Conservation (phyloP, 2,888 invertebrate genomes). For the Stomorhina lunata region DNA sequence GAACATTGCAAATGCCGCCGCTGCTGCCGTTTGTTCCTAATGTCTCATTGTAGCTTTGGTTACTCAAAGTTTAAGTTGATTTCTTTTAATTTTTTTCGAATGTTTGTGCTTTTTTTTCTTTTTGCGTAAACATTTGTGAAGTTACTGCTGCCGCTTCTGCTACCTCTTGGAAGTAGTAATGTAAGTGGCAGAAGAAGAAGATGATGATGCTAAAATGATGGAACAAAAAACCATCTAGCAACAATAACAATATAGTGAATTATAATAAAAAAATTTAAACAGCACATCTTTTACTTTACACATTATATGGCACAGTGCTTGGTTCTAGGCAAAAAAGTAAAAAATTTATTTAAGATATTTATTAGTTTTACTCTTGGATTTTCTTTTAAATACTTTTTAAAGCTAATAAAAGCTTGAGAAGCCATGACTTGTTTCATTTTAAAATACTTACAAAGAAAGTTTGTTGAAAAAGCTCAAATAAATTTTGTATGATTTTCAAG, state of each 20-base stretch:
- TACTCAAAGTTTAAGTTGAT: constrained; percentile 55
- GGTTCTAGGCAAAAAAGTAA: not conserved
- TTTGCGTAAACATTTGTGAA: constrained; percentile 59
- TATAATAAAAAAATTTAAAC: constrained; percentile 31
- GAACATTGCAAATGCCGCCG: constrained; percentile 49
- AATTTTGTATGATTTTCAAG: no score
- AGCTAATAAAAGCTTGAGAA: no score
- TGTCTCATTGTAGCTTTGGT: constrained; percentile 61
- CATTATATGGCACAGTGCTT: constrained; percentile 41
- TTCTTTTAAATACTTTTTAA: no score
- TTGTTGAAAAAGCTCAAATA: no score
- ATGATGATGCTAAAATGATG: no score
- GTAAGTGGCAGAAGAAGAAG: constrained; percentile 20
- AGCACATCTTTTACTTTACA: constrained; percentile 56
- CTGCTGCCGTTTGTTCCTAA: constrained; percentile 72
- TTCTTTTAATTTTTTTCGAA: constrained; percentile 20
- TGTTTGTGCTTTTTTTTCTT: constrained; percentile 14
- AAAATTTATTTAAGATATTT: no score
- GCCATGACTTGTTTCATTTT: no score
- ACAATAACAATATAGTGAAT: constrained; percentile 22
- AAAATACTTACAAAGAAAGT: no score
- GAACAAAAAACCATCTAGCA: constrained; percentile 24
- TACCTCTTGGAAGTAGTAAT: constrained; percentile 36
- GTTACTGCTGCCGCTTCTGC: no score
- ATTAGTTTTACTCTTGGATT: no score